Evolutionary conservation across 2,797 vertebrate species (phyloP).

Genomic region (Clangula hyemalis): DNA sequence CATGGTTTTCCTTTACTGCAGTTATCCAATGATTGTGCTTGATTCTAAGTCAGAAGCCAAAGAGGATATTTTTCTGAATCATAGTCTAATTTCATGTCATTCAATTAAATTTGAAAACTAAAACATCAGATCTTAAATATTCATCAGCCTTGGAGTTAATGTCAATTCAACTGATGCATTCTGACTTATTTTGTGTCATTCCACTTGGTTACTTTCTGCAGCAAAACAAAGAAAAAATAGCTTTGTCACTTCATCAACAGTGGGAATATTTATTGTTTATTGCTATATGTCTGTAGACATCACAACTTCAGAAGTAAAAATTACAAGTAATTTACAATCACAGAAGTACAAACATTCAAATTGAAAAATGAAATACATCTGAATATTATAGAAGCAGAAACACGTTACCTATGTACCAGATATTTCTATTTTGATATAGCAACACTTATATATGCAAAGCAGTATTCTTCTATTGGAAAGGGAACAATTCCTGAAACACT

Average conservation of each 20-base stretch:
- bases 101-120: background rate
- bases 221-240: background rate
- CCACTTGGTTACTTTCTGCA: constrained; percentile 6
- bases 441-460: background rate
- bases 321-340: background rate
- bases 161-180: constrained; percentile 7
- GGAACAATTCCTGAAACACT: background rate
- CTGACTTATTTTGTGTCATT: constrained; percentile 5
- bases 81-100: background rate
- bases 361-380: background rate
- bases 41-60: background rate
- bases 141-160: background rate
- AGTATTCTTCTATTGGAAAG: background rate
- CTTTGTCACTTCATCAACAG: background rate
- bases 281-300: background rate
- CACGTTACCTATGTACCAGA: background rate
- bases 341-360: background rate
- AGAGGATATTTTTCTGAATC: background rate
- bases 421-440: background rate
- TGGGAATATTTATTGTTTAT: background rate
- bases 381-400: background rate
- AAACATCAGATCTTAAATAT: constrained; percentile 4
- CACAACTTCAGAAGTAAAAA: background rate
- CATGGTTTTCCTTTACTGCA: background rate
- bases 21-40: background rate